A percentile compares a stretch with the other conserved stretches of the same genome.
Evolutionary conservation across 2,797 vertebrate species (phyloP).

Genomic region (Tadarida brasiliensis): DNA sequence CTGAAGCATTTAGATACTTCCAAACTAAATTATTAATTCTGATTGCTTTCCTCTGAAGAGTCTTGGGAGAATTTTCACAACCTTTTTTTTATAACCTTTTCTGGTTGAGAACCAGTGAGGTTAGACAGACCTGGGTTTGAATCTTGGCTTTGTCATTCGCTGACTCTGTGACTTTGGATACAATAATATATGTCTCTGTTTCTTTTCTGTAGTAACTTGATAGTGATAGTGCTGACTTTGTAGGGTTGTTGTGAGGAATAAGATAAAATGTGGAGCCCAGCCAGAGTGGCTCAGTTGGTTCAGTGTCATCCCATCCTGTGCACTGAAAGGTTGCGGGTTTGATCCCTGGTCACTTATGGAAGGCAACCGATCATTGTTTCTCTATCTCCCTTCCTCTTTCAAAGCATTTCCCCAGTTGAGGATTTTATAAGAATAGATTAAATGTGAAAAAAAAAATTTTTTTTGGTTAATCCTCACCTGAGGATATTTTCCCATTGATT

Average conservation of each 20-base stretch:
- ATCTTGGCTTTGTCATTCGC: background rate
- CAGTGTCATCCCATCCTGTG: too few species aligned
- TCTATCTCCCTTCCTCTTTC: too few species aligned
- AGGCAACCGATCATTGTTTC: too few species aligned
- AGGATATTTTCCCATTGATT: too few species aligned
- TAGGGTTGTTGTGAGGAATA: slow-evolving; percentile 4
- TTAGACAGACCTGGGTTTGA: background rate
- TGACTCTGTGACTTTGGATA: slow-evolving; percentile 1
- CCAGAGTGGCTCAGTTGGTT: too few species aligned
- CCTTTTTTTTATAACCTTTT: slow-evolving; percentile 4
- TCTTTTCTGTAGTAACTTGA: background rate
- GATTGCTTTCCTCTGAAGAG: slow-evolving; percentile 49
- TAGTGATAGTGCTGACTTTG: background rate
- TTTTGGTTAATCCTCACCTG: too few species aligned
- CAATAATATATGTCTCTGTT: background rate
- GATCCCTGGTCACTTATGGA: too few species aligned
- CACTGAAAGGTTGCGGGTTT: too few species aligned
- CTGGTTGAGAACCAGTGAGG: background rate
- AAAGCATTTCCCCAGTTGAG: too few species aligned
- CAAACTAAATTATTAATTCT: slow-evolving; percentile 20
- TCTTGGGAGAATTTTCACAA: background rate
- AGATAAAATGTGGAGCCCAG: background rate
- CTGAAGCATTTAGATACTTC: background rate
- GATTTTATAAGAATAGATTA: too few species aligned
- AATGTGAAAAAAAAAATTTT: too few species aligned